Evolutionary conservation across 2,797 vertebrate species (phyloP), one percentile per base, ranked within the genome.

Genomic region (Scolopax bukidnonensis): DNA sequence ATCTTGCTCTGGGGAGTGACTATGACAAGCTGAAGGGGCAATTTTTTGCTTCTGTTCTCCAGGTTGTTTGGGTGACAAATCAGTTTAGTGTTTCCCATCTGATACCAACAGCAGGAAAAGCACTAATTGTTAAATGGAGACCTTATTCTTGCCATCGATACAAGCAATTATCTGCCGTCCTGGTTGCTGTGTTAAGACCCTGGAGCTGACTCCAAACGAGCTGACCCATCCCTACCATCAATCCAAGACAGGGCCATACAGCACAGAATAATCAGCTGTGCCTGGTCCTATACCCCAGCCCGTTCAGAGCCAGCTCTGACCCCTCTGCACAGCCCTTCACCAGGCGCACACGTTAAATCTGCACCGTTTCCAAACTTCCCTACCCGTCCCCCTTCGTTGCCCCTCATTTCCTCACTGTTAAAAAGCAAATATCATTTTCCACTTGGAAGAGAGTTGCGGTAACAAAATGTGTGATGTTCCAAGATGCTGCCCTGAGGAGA

Each of bases 331-430:
- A 38, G 41, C 77, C 24, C 38, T 30, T 13, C 1, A 5, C 18
- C 43, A 12, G 13, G 2, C 0, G 16, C 48, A 14, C 9, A 9
- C 1, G 0, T 24, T 15, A 67, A 78, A n/a, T 41, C 51, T 20
- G 18, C 6, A 0, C 4, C 0, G 33, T 43, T 53, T n/a, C 47
- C 57, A 33, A 15, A 43, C 16, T 50, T 83, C 24, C 61, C 40
- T 11, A 27, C 21, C 67, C 0, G 0, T 41, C 50, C 12, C 41
- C 24, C 13, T 8, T 74, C n/a, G 2, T 4, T 19, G 20, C 23
- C 50, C 41, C 30, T 40, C 24, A 13, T 53, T 53, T 67, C 36
- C 27, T 12, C 40, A 15, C 45, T 28, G 16, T 19, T 73, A 36
- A 73, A 65, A 47, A 57, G 51, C 13, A 53, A 27, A 48, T 67